Base-by-base conservation (phyloP, 2,113 vertebrate genomes). In the Synodontis membranacea region DNA sequence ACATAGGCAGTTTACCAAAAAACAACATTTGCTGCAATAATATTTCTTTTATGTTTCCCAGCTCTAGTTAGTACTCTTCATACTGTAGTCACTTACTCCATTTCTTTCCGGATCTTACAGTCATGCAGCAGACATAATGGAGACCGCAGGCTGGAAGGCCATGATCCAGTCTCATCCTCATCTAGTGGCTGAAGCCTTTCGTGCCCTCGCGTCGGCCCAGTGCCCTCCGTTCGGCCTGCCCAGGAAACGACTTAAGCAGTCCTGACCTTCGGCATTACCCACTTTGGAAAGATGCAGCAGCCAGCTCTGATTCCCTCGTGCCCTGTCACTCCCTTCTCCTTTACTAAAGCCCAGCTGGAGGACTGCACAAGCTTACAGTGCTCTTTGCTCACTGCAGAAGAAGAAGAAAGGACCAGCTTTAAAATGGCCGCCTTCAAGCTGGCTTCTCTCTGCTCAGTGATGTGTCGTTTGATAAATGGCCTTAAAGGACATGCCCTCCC, bases 171-270 rank as follows among this genome's bases (percentile, higher is more conserved):
- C 96, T 0, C 96, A 97, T 81, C 96, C 96, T 14, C 96, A 97
- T 84, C 93, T 97, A 92, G 96, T 97, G 93, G 96, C 96, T 1
- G 96, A 97, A 91, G 96, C 96, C 0, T 97, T 97, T 78, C 96
- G 96, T 88, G 96, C 96, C 3, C 89, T 97, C 92, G 96, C 96
- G 74, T 97, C 96, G 0, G 96, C 96, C 46, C 96, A 97, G 92
- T 97, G 96, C 89, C 96, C 96, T 60, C 96, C 96, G 62, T 94
- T 97, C 90, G 96, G 96, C 54, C 95, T 96, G n/a, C 96, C 96
- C 60, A 95, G 96, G 72, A 97, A 97, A 91, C 95, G 96, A 64
- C 96, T 97, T 92, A 97, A 97, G 95, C 96, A 97, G 85, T 96
- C 96, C 91, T 97, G 96, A 96, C 90, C 89, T 84, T 68, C 75